Conservation (phyloP, 2,797 vertebrate species). For the Buceros bicornis region DNA sequence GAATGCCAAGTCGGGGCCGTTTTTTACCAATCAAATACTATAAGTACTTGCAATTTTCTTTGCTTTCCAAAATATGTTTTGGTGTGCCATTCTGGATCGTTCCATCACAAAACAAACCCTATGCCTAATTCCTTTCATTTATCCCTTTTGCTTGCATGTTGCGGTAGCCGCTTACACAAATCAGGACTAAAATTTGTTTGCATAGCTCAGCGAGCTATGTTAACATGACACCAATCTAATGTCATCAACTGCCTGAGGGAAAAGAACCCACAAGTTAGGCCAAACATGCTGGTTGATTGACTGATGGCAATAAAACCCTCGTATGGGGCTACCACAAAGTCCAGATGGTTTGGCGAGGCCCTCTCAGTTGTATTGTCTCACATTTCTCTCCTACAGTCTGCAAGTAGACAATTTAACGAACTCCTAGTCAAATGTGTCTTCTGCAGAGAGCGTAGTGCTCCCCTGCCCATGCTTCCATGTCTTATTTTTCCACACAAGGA, state of each 20-base stretch:
- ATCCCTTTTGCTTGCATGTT: neutral
- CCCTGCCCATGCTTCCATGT: neutral
- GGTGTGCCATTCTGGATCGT: neutral
- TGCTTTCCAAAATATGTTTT: neutral
- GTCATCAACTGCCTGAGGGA: conserved; percentile 17
- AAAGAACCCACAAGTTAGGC: conserved; percentile 15
- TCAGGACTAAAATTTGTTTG: neutral
- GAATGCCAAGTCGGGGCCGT: neutral
- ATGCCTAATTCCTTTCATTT: neutral
- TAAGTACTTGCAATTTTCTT: neutral
- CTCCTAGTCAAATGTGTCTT: neutral
- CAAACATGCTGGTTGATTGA: conserved; percentile 21
- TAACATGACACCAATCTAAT: conserved; percentile 15
- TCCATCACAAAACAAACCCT: neutral
- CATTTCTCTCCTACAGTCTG: neutral
- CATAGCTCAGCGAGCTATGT: neutral
- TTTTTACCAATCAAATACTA: neutral
- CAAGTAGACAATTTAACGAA: neutral
- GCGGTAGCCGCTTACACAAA: neutral
- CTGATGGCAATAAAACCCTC: conserved; percentile 48
- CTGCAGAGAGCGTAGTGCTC: neutral
- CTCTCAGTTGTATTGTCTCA: neutral
- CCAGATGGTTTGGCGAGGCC: conserved; percentile 17
- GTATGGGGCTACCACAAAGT: neutral
- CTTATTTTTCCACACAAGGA: conserved; percentile 24